Evolutionary conservation across 2,888 invertebrate species (phyloP).

Genomic region (Aleiodes leptofemur): DNA sequence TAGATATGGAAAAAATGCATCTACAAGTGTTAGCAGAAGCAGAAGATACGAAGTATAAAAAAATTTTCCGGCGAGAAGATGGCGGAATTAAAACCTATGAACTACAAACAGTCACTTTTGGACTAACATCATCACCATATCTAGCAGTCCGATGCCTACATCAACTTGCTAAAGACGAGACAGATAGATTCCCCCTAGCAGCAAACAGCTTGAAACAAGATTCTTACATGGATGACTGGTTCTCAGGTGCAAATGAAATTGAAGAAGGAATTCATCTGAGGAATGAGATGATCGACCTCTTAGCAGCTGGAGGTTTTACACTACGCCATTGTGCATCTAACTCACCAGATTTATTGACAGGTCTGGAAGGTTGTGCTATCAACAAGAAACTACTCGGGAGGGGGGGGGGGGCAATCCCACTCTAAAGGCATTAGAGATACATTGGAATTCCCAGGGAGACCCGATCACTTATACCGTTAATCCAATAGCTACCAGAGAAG

Average conservation of each 20-base stretch:
- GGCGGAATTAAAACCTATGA: conserved; percentile 11
- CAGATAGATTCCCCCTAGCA: conserved; percentile 23
- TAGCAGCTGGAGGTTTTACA: conserved; percentile 45
- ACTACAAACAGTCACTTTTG: conserved; percentile 48
- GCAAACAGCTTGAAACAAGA: conserved; percentile 41
- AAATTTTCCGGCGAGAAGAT: conserved; percentile 49
- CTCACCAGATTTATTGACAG: conserved; percentile 25
- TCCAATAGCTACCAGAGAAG: too few relatives aligned
- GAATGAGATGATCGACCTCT: conserved; percentile 35
- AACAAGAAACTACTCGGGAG: too few relatives aligned
- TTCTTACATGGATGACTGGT: conserved; percentile 60
- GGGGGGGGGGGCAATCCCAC: too few relatives aligned
- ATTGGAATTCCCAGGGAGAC: too few relatives aligned
- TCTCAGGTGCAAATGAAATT: conserved; percentile 48
- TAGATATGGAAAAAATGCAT: conserved; percentile 54
- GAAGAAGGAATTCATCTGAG: conserved; percentile 48
- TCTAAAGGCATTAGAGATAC: too few relatives aligned
- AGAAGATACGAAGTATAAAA: conserved; percentile 52
- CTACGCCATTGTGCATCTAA: conserved; percentile 56
- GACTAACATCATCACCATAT: conserved; percentile 53
- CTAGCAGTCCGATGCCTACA: conserved; percentile 54
- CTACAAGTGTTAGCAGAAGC: conserved; percentile 51
- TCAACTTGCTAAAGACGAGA: conserved; percentile 53
- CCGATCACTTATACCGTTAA: too few relatives aligned
- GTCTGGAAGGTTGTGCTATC: too few relatives aligned